Evolutionary conservation across 2,113 vertebrate genomes (phyloP), one percentile per base, ranked within the genome.

Genomic region (Hystrix brachyura): DNA sequence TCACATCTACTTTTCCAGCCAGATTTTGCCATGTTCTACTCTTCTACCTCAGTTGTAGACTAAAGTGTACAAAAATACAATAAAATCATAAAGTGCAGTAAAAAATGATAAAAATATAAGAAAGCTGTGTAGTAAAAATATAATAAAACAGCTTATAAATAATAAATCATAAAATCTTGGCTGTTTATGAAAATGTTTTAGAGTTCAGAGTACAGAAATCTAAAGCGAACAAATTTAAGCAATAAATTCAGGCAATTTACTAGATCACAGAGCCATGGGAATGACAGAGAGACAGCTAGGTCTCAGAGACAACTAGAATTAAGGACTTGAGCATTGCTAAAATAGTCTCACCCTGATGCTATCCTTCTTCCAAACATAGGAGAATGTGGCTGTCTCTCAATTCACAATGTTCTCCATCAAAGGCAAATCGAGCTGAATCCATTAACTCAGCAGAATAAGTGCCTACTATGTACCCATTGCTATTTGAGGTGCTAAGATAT

Each of bases 61-160:
- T n/a, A n/a, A 69, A 10, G 12, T n/a, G 34, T n/a, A 18, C 67
- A 69, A 69, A 23, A 69, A n/a, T 69, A n/a, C 14, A 69, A 69
- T 69, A 69, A n/a, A n/a, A 19, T n/a, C 29, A 13, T 78, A 62
- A 76, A 65, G 3, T 85, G 19, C 48, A 13, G 32, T 60, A 62
- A 38, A 38, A 91, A 60, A 69, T 69, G n/a, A 69, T 34, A 67
- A 34, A 64, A 67, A 67, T 18, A 76, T 27, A 76, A 12, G 46
- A 48, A 76, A 78, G 32, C 27, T 62, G 3, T 87, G 18, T 51
- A 15, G 29, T 59, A 53, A 43, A 55, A 59, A 76, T 82, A 60
- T 34, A 87, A 87, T 57, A 92, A 78, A 82, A 62, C 80, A 38
- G 83, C 84, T 94, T 53, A n/a, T 17, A 95, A 67, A 72, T 84